These are phyloP conservation scores for Mythimna impura DNA, from an alignment of 2,888 invertebrate species.

Conservation along the genomic window DNA sequence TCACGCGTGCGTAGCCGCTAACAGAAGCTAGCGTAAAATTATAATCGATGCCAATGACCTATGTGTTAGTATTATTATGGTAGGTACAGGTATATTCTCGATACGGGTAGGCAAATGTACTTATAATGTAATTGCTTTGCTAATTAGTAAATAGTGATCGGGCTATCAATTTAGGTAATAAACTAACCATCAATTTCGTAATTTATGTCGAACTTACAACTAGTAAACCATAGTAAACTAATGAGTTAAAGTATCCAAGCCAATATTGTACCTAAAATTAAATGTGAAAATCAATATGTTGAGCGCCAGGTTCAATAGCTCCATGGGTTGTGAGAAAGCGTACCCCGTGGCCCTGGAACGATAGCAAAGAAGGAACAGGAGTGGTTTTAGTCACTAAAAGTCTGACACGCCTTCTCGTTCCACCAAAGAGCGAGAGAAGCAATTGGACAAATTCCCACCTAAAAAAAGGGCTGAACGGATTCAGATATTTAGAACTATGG, in stretches of 20 bases:
- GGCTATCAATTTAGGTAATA: slow-evolving; percentile 2
- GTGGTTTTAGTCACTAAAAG: too few species aligned
- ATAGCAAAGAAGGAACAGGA: too few species aligned
- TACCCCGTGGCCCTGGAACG: too few species aligned
- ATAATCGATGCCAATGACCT: slow-evolving; percentile 3
- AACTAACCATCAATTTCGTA: neutral
- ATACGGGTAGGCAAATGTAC: slow-evolving; percentile 1
- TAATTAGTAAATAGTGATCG: slow-evolving; percentile 20
- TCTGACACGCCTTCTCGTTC: too few species aligned
- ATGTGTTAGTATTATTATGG: neutral
- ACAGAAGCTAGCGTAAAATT: neutral
- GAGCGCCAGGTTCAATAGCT: too few species aligned
- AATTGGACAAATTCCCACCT: too few species aligned
- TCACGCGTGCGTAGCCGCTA: too few species aligned
- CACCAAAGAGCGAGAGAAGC: too few species aligned
- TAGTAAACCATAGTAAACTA: neutral
- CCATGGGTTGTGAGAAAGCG: too few species aligned
- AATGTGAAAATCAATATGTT: neutral
- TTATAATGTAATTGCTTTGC: slow-evolving; percentile 6
- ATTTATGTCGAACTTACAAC: neutral
- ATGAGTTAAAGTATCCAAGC: neutral
- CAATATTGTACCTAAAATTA: neutral
- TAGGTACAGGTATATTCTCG: neutral
- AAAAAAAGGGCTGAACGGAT: neutral
- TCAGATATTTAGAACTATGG: neutral